Base-by-base conservation (phyloP, 2,113 vertebrate species). In the Chaetura pelagica region DNA sequence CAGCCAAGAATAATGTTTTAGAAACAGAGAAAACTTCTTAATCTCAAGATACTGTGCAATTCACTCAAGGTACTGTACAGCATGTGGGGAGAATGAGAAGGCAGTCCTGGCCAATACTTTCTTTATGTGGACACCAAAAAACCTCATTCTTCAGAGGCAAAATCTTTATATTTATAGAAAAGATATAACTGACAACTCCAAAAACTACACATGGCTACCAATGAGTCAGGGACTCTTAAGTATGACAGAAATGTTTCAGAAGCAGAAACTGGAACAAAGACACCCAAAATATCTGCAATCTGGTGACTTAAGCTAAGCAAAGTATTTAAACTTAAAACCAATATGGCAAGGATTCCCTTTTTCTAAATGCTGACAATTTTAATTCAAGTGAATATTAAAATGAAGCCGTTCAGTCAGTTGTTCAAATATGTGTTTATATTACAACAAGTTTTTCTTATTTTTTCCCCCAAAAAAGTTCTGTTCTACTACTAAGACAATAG, bases 1-100 rank as follows among this genome's bases (percentile, higher is more conserved):
- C 48, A 98, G 95, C 92, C 95, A 97, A 97, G 92, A 97, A 95
- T 76, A 93, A 97, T 87, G 68, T 90, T 94, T 94, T 52, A 96
- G 92, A 92, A 87, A 91, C 9, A 22, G 42, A 96, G 72, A 68
- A 93, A 89, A 95, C 59, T 84, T 84, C 61, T 84, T 88, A 73
- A 68, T 67, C 86, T 91, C 38, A 88, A 84, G 93, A 96, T 91
- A 81, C 86, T 84, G 77, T 26, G 26, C 67, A 89, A 54, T 89
- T 92, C 55, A 86, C 32, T 73, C 76, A 22, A 24, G 18, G 62
- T 23, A 52, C 49, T 79, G 40, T 15, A 69, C 42, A 58, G 83
- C 77, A 63, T 13, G 29, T 13, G 71, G 30, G 32, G 49, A 87
- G 64, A 49, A 76, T 71, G 38, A 86, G 32, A 46, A 58, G 55